Percentiles rank a stretch among this genome's conserved stretches.
These are phyloP conservation scores for Raja brachyura DNA, from an alignment of 2,113 vertebrate genomes.

Conservation along the genomic window DNA sequence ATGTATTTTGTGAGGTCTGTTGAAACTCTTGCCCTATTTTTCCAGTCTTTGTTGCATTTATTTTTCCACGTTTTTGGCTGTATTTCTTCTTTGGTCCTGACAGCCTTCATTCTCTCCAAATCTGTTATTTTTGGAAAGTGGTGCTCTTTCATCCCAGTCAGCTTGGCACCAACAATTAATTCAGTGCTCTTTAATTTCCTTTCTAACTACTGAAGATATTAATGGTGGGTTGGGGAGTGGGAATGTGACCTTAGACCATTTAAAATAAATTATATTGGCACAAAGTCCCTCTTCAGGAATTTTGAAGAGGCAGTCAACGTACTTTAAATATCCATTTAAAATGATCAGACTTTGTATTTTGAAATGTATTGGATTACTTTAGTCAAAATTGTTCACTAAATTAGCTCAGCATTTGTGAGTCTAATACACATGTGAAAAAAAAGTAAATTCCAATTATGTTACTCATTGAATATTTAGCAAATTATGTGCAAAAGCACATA, in stretches of 20 bases:
- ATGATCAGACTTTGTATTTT: constrained; percentile 1
- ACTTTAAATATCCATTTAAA: constrained; percentile 17
- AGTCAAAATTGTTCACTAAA: constrained; percentile 27
- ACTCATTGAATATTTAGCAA: neutral
- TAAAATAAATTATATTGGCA: neutral
- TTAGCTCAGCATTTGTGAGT: neutral
- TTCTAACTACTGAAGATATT: constrained; percentile 37
- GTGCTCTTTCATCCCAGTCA: constrained; percentile 31
- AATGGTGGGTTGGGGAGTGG: neutral
- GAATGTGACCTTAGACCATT: constrained; percentile 22
- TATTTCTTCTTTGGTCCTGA: constrained; percentile 26
- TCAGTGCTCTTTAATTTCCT: constrained; percentile 36
- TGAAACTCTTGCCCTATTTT: constrained; percentile 35
- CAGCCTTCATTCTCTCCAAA: constrained; percentile 29
- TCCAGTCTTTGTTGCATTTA: constrained; percentile 29
- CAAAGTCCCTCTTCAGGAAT: constrained; percentile 18
- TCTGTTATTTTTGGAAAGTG: constrained; percentile 34
- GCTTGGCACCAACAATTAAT: constrained; percentile 34
- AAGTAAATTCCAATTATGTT: neutral
- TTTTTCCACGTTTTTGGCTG: constrained; percentile 34
- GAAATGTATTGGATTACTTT: constrained; percentile 4
- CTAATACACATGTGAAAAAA: neutral
- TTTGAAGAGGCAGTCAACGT: neutral
- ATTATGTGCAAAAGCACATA: neutral
- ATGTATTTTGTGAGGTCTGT: constrained; percentile 7